Conservation (phyloP, 2,113 vertebrate species). For the Petrocephalus microphthalmus region DNA sequence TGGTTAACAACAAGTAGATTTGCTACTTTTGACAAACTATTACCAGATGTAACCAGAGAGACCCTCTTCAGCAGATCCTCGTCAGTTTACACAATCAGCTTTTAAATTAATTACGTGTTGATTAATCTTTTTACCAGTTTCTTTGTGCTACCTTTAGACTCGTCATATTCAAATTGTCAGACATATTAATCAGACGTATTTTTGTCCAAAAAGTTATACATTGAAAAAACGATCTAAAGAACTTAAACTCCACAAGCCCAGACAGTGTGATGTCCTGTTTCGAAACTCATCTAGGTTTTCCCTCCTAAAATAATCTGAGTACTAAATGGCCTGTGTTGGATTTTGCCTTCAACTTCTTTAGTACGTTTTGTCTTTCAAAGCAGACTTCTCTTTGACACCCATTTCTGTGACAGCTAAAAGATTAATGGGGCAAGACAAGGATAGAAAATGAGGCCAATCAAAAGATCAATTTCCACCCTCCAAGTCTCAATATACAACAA, state of each 20-base stretch:
- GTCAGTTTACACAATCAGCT: background rate
- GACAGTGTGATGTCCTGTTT: background rate
- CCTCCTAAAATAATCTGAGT: background rate
- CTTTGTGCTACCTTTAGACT: background rate
- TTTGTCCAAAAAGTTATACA: constrained; percentile 11
- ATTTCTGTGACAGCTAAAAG: constrained; percentile 1
- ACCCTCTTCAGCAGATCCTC: constrained; percentile 30
- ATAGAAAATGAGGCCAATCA: background rate
- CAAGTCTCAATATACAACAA: constrained; percentile 54
- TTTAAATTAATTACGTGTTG: background rate
- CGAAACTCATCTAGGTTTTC: background rate
- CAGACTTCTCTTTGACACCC: background rate
- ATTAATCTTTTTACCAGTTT: constrained; percentile 8
- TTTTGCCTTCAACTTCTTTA: background rate
- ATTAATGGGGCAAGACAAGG: background rate
- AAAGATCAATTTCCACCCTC: background rate
- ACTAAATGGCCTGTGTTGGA: background rate
- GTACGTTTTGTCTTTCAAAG: background rate
- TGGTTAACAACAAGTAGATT: constrained; percentile 65
- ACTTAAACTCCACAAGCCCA: background rate
- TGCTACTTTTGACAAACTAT: constrained; percentile 63
- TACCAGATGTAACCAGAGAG: constrained; percentile 52
- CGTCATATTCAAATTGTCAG: background rate
- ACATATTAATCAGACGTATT: background rate
- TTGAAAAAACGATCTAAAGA: background rate